phyloP scores from a whole-genome alignment of 1,140 invertebrate genomes.

The Daktulosphaira vitifoliae region DNA sequence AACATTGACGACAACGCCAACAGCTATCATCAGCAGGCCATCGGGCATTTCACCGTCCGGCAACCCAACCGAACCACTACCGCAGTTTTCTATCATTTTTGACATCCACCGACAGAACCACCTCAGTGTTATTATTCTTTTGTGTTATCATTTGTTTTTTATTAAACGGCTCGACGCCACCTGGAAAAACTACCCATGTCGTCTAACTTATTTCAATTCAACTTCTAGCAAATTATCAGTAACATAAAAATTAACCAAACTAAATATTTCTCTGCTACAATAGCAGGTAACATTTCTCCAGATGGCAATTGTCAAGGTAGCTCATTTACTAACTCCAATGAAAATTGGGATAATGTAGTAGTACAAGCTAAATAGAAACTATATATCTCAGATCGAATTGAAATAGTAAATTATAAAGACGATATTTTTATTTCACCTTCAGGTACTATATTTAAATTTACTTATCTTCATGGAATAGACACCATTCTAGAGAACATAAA shows the following conservation, averaged over 20 bases:
- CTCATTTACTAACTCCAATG: no score
- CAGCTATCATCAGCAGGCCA: no score
- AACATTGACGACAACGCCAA: no score
- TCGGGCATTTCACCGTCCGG: no score
- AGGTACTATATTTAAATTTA: background rate
- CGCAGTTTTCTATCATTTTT: no score
- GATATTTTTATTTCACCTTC: background rate
- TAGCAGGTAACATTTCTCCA: background rate
- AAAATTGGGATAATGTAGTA: background rate
- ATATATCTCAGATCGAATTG: background rate
- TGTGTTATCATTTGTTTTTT: no score
- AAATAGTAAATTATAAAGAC: background rate
- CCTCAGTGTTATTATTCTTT: no score
- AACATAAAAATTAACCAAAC: background rate
- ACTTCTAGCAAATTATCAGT: background rate
- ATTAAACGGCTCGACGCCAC: no score
- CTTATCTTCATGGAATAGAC: background rate
- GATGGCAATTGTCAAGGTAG: background rate
- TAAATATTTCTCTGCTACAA: background rate
- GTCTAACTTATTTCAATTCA: no score
- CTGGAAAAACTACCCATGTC: no score
- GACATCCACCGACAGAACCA: no score
- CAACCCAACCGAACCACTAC: no score
- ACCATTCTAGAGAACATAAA: background rate
- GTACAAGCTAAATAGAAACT: slow-evolving; percentile 5